These are phyloP conservation scores for Andrena dorsata DNA, from an alignment of 2,888 invertebrate species.

Conservation along the genomic window DNA sequence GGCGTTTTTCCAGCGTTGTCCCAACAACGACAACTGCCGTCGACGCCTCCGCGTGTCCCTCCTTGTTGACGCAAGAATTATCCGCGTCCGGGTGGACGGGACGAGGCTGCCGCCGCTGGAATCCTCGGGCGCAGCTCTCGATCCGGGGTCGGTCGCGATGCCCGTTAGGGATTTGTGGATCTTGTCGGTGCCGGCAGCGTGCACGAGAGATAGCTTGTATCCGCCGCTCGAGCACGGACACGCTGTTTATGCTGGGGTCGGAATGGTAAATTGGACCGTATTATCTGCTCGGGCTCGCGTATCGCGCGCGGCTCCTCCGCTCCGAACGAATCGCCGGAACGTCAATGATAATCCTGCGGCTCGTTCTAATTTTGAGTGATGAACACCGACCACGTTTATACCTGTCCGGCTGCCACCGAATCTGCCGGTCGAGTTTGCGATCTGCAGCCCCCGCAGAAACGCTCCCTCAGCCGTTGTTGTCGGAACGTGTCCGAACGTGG, in stretches of 20 bases:
- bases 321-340: slow-evolving; percentile 47
- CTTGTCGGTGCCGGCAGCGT: slow-evolving; percentile 32
- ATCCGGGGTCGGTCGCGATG: slow-evolving; percentile 28
- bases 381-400: slow-evolving; percentile 34
- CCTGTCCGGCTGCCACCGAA: neutral
- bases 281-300: slow-evolving; percentile 62
- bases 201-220: slow-evolving; percentile 45
- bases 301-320: slow-evolving; percentile 49
- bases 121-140: slow-evolving; percentile 15
- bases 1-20: neutral
- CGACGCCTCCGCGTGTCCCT: slow-evolving; percentile 5
- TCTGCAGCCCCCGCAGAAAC: neutral
- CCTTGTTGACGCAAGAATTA: slow-evolving; percentile 47
- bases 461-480: slow-evolving; percentile 19
- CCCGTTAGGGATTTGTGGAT: slow-evolving; percentile 58
- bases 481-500: neutral
- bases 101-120: neutral
- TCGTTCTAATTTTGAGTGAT: slow-evolving; percentile 50
- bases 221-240: slow-evolving; percentile 35
- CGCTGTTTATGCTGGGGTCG: slow-evolving; percentile 66
- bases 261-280: slow-evolving; percentile 67
- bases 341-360: slow-evolving; percentile 65
- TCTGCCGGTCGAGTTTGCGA: neutral
- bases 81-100: neutral
- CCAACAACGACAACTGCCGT: neutral